Percentiles rank a stretch among this genome's conserved stretches.
Conservation (phyloP, 2,797 vertebrate species). For the Allochrocebus solatus region DNA sequence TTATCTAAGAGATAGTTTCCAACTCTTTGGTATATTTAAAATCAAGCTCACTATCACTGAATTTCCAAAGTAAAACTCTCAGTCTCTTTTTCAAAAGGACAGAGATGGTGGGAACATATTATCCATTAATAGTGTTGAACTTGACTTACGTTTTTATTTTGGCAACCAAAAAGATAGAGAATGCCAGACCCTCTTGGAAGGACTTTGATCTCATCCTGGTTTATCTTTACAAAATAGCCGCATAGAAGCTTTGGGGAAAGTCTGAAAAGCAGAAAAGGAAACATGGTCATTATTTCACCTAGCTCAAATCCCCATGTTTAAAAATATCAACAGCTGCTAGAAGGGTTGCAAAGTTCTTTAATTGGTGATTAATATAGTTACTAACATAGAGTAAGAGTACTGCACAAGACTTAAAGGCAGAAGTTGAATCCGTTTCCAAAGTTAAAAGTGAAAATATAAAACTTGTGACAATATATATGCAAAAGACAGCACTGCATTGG, state of each 20-base stretch:
- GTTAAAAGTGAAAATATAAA: not conserved
- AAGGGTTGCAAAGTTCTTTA: not conserved
- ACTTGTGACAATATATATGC: not conserved
- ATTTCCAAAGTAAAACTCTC: not conserved
- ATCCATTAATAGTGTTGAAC: not conserved
- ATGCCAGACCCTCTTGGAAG: not conserved
- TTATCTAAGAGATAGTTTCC: not conserved
- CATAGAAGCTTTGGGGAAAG: not conserved
- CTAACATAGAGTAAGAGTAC: not conserved
- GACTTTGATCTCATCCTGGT: not conserved
- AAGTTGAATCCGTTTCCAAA: not conserved
- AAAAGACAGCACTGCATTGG: not conserved
- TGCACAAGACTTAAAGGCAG: not conserved
- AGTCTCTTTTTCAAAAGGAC: not conserved
- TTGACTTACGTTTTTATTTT: slow-evolving; percentile 30
- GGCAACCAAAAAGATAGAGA: not conserved
- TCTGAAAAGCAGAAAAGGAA: slow-evolving; percentile 28
- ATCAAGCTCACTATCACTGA: slow-evolving; percentile 29
- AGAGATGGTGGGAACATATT: not conserved
- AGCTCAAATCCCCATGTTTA: not conserved
- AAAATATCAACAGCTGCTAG: not conserved
- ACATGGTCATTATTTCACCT: not conserved
- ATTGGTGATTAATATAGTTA: not conserved
- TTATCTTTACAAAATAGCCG: not conserved
- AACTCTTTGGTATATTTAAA: slow-evolving; percentile 28